Evolutionary conservation across 2,888 invertebrate species (phyloP).

Genomic region (Philonicus albiceps): DNA sequence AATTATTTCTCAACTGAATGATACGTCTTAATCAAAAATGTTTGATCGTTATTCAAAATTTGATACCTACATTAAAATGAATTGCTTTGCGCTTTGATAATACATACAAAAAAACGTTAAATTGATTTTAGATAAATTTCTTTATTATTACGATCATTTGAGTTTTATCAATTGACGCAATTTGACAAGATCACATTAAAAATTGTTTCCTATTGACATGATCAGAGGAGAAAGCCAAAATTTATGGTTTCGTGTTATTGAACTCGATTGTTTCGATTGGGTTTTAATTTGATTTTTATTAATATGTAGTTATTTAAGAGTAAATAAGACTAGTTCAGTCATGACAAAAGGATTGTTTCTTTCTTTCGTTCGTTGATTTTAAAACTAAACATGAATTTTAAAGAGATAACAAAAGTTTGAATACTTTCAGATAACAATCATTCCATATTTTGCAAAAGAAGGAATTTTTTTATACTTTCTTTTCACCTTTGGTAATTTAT

Average conservation of each 20-base stretch:
- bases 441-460: too few relatives aligned
- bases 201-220: background rate
- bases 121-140: background rate
- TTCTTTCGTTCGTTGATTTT: too few relatives aligned
- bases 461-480: too few relatives aligned
- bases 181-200: background rate
- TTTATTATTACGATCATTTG: background rate
- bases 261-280: background rate
- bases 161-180: background rate
- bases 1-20: background rate
- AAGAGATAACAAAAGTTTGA: too few relatives aligned
- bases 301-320: too few relatives aligned
- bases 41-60: too few relatives aligned
- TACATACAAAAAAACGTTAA: background rate
- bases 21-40: too few relatives aligned
- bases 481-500: too few relatives aligned
- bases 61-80: too few relatives aligned
- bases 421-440: too few relatives aligned
- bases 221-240: background rate
- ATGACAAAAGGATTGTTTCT: background rate
- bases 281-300: background rate
- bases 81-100: background rate
- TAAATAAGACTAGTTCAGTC: background rate
- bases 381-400: too few relatives aligned
- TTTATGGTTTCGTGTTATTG: background rate